Percentiles rank a stretch among this genome's conserved stretches.
These are phyloP conservation scores for Protosalanx chinensis DNA, from an alignment of 2,797 vertebrate genomes.

Conservation along the genomic window DNA sequence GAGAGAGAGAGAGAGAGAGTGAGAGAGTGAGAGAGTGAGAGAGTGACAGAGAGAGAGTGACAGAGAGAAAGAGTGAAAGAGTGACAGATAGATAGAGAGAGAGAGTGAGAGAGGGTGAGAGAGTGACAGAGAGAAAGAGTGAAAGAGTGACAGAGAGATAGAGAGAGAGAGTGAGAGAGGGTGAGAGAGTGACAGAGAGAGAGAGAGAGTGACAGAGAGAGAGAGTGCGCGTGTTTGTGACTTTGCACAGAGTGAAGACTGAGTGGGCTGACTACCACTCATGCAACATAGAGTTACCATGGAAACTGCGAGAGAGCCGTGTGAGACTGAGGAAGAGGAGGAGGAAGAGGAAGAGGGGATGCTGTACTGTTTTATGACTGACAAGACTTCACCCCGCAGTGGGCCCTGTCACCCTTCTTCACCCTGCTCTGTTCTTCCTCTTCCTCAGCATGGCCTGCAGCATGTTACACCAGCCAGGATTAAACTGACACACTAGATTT, in stretches of 20 bases:
- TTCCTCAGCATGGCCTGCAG: neutral
- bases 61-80: neutral
- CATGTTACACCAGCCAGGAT: too few species aligned
- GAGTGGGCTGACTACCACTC: slow-evolving; percentile 74
- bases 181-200: slow-evolving; percentile 26
- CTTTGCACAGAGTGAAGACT: slow-evolving; percentile 27
- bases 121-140: neutral
- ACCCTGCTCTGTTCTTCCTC: neutral
- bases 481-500: too few species aligned
- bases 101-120: neutral
- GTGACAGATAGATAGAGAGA: neutral
- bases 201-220: slow-evolving; percentile 24
- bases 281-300: slow-evolving; percentile 75
- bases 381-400: neutral
- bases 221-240: slow-evolving; percentile 14
- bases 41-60: too few species aligned
- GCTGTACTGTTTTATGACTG: slow-evolving; percentile 25
- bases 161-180: neutral
- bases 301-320: slow-evolving; percentile 73
- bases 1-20: too few species aligned
- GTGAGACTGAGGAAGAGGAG: slow-evolving; percentile 52
- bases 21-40: too few species aligned
- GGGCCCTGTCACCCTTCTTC: too few species aligned
- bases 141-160: neutral
- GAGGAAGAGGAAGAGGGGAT: slow-evolving; percentile 22